Conservation (phyloP, 2,797 vertebrate species). For the Gallirallus australis region DNA sequence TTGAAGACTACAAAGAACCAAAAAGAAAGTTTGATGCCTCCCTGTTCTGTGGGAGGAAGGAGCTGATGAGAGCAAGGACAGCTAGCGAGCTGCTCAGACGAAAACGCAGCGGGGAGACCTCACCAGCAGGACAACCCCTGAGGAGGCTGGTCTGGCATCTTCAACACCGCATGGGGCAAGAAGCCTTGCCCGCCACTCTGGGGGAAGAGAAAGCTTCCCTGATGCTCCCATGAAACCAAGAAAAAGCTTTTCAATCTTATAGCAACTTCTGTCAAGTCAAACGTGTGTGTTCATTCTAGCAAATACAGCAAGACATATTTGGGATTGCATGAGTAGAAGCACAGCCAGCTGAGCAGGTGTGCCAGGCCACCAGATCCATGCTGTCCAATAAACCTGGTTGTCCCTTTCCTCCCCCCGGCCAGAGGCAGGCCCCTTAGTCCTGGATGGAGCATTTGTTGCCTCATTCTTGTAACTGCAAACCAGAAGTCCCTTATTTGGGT, state of each 20-base stretch:
- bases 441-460: background rate
- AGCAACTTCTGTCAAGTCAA: background rate
- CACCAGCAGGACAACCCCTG: background rate
- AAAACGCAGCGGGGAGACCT: background rate
- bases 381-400: background rate
- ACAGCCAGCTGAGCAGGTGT: background rate
- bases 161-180: background rate
- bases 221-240: background rate
- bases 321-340: background rate
- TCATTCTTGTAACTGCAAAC: background rate
- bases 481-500: background rate
- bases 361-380: background rate
- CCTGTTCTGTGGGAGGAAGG: background rate
- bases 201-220: background rate
- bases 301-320: background rate
- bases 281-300: background rate
- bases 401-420: background rate
- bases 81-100: background rate
- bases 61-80: background rate
- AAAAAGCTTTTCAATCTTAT: background rate
- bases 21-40: background rate
- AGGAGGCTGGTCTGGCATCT: background rate
- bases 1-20: constrained; percentile 41
- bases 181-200: background rate
- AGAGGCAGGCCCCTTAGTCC: background rate